Conservation (phyloP, 1,140 invertebrate species). For the Maniola jurtina region DNA sequence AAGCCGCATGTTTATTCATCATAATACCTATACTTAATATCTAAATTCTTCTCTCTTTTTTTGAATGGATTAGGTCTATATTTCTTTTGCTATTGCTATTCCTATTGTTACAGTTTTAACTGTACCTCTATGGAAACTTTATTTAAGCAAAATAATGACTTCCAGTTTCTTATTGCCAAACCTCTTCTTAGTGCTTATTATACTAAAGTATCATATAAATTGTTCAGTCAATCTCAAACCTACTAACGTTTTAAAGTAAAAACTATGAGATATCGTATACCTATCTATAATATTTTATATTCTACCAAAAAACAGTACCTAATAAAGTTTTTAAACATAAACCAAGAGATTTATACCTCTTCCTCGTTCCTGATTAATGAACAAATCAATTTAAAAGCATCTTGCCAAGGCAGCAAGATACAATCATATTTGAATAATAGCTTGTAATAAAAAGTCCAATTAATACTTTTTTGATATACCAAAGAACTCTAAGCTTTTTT, state of each 20-base stretch:
- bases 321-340: conserved; percentile 2
- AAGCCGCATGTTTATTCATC: not conserved
- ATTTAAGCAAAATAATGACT: too few species aligned
- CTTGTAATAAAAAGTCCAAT: conserved; percentile 43
- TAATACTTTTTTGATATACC: conserved; percentile 42
- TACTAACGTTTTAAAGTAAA: not conserved
- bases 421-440: conserved; percentile 36
- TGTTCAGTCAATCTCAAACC: not conserved
- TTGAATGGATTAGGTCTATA: not conserved
- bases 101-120: too few species aligned
- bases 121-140: too few species aligned
- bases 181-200: not conserved
- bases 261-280: not conserved
- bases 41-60: not conserved
- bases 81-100: too few species aligned
- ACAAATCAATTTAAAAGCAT: conserved; percentile 30
- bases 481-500: conserved; percentile 39
- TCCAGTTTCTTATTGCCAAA: too few species aligned
- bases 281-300: not conserved
- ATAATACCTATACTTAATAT: not conserved
- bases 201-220: not conserved
- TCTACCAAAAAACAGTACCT: not conserved
- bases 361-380: conserved; percentile 28
- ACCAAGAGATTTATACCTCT: conserved; percentile 12
- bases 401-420: conserved; percentile 25